These are phyloP conservation scores for Drosophila neonasuta DNA, from an alignment of 2,888 invertebrate species.

Conservation along the genomic window DNA sequence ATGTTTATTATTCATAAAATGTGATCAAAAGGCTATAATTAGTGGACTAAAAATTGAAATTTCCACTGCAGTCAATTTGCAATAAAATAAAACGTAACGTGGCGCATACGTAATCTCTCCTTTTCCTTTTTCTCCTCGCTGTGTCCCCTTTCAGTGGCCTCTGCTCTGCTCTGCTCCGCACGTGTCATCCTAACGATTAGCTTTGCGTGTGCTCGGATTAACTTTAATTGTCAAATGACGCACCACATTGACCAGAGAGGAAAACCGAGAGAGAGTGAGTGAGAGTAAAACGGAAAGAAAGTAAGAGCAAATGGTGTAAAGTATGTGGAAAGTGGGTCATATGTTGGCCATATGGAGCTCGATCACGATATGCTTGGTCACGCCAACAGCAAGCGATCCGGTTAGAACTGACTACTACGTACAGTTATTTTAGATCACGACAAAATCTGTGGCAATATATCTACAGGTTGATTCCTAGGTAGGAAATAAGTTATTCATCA, in stretches of 20 bases:
- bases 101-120: conserved; percentile 22
- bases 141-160: not conserved
- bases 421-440: conserved; percentile 1
- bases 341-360: conserved; percentile 58
- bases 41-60: conserved; percentile 38
- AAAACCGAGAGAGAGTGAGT: not conserved
- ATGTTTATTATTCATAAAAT: conserved; percentile 20
- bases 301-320: conserved; percentile 10
- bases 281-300: not conserved
- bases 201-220: conserved; percentile 76
- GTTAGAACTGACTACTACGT: conserved; percentile 22
- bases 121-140: not conserved
- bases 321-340: conserved; percentile 16
- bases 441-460: not conserved
- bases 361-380: conserved; percentile 48
- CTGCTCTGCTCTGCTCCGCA: conserved; percentile 6
- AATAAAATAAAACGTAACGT: conserved; percentile 10
- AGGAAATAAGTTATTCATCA: no score
- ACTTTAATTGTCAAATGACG: conserved; percentile 75
- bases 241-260: conserved; percentile 59
- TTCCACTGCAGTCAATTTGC: conserved; percentile 48
- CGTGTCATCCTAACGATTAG: conserved; percentile 72
- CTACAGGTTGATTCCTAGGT: no score
- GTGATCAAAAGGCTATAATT: conserved; percentile 51
- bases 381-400: conserved; percentile 57